Evolutionary conservation across 1,140 invertebrate species (phyloP).

Genomic region (Megathymus violae): DNA sequence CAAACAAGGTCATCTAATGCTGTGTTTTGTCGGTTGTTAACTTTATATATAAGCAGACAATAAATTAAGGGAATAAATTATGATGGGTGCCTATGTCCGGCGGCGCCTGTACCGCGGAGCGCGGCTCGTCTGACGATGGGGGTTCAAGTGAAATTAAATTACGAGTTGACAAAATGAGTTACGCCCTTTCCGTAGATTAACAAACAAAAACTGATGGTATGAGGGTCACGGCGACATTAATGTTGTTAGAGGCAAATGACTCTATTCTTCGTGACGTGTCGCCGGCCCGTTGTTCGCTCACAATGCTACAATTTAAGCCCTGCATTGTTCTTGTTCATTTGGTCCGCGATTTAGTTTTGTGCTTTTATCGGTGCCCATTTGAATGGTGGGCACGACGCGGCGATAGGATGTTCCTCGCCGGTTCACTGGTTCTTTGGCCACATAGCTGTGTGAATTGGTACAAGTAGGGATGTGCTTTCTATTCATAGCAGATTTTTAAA

Average conservation of each 20-base stretch:
- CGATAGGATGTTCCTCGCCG: constrained; percentile 39
- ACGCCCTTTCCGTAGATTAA: constrained; percentile 83
- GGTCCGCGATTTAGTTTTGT: constrained; percentile 72
- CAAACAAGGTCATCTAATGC: constrained; percentile 24
- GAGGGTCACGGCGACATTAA: constrained; percentile 74
- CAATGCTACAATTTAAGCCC: constrained; percentile 77
- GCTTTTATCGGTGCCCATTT: constrained; percentile 77
- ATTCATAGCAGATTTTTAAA: constrained; percentile 6
- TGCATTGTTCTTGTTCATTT: constrained; percentile 78
- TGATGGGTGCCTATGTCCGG: constrained; percentile 55
- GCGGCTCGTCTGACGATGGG: constrained; percentile 50
- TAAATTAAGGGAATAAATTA: constrained; percentile 70
- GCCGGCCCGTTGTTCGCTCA: constrained; percentile 59
- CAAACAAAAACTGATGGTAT: constrained; percentile 82
- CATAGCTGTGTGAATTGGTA: constrained; percentile 20
- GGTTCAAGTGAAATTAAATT: constrained; percentile 80
- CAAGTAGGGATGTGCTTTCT: constrained; percentile 4
- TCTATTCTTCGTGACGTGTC: constrained; percentile 76
- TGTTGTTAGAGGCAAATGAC: constrained; percentile 80
- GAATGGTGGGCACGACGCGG: constrained; percentile 49
- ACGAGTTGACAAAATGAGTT: constrained; percentile 82
- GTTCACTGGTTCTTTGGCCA: constrained; percentile 46
- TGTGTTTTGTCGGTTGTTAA: constrained; percentile 32
- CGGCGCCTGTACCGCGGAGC: constrained; percentile 49
- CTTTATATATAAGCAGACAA: constrained; percentile 46